Evolutionary conservation across 2,797 vertebrate genomes (phyloP).

Genomic region (Dendrocincla fuliginosa): DNA sequence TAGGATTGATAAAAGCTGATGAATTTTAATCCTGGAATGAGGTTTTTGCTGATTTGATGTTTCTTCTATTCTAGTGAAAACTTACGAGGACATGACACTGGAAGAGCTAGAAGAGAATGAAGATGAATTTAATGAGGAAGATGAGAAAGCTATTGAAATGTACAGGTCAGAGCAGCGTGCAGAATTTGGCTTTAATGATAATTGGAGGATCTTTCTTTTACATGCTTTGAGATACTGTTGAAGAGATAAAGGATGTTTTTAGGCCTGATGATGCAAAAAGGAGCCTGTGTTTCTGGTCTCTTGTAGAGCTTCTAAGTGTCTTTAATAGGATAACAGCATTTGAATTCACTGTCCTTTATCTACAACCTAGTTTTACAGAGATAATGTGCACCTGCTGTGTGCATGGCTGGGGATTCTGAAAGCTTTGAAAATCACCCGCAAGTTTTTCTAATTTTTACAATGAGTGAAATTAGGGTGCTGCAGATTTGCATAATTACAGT

Average conservation of each 20-base stretch:
- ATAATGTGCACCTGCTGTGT: background rate
- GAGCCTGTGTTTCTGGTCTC: background rate
- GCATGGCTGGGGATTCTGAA: background rate
- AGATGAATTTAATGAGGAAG: constrained; percentile 95
- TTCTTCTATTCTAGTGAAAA: constrained; percentile 84
- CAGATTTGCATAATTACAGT: background rate
- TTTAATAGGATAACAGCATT: background rate
- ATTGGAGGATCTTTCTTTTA: background rate
- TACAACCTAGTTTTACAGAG: background rate
- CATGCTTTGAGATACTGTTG: background rate
- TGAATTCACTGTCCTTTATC: background rate
- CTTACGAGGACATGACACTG: constrained; percentile 93
- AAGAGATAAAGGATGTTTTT: background rate
- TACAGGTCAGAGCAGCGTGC: constrained; percentile 84
- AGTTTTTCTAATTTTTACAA: background rate
- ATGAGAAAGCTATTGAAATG: constrained; percentile 92
- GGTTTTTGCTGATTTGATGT: background rate
- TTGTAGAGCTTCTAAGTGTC: background rate
- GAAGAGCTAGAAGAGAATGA: constrained; percentile 95
- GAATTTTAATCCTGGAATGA: background rate
- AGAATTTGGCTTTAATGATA: background rate
- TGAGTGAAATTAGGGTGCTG: background rate
- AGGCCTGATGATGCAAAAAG: background rate
- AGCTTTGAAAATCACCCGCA: background rate
- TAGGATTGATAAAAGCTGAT: background rate